Evolutionary conservation across 2,888 invertebrate genomes (phyloP).

Genomic region (Trichopria drosophilae): DNA sequence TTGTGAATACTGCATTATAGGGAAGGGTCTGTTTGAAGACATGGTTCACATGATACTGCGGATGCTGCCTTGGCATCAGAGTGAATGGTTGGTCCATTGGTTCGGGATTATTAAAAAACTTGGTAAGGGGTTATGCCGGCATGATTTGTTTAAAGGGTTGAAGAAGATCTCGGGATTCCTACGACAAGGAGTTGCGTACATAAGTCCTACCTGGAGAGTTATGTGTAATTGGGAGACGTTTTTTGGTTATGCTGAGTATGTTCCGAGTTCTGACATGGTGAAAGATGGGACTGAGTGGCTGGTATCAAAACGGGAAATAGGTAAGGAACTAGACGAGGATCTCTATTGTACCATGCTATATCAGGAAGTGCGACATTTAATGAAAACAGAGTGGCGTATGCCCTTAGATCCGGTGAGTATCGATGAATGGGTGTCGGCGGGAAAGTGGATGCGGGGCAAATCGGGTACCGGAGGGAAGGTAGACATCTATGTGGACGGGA

Average conservation of each 20-base stretch:
- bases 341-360: background rate
- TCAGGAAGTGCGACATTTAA: background rate
- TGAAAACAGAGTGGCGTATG: background rate
- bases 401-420: background rate
- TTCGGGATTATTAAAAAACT: no score
- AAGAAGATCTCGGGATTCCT: background rate
- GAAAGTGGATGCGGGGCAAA: conserved; percentile 7
- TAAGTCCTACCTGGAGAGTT: background rate
- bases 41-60: no score
- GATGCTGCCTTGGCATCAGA: no score
- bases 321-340: background rate
- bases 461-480: background rate
- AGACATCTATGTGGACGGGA: background rate
- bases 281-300: background rate
- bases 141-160: no score
- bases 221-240: background rate
- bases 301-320: background rate
- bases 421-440: background rate
- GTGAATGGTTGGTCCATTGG: no score
- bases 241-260: background rate
- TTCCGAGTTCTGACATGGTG: background rate
- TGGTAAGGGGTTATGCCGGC: no score
- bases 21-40: no score
- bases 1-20: no score
- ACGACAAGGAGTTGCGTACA: background rate